phyloP scores from a whole-genome alignment of 2,797 vertebrate genomes.

The Margarornis squamiger region DNA sequence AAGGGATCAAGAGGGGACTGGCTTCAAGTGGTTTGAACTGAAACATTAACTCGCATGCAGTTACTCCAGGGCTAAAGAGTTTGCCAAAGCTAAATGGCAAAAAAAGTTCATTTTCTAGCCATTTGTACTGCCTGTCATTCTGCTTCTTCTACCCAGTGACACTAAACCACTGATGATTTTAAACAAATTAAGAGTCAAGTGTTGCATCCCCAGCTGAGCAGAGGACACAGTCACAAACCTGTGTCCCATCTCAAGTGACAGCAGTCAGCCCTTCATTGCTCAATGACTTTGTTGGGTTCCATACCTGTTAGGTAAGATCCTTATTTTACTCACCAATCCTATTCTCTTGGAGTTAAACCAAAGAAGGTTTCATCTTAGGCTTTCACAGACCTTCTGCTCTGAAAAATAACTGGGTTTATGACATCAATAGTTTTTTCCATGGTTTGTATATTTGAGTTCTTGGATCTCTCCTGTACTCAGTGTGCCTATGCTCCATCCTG shows the following conservation, averaged over 20 bases:
- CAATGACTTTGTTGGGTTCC: neutral
- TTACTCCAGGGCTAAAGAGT: neutral
- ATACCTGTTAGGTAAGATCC: neutral
- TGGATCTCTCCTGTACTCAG: neutral
- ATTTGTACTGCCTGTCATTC: neutral
- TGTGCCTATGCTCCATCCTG: neutral
- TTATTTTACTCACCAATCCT: neutral
- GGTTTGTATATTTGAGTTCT: neutral
- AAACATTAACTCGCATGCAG: neutral
- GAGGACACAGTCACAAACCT: neutral
- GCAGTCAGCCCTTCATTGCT: neutral
- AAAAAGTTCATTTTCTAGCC: neutral
- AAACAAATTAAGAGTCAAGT: neutral
- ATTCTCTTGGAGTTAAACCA: neutral
- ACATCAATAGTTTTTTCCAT: neutral
- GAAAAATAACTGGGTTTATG: neutral
- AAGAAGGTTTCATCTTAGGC: neutral
- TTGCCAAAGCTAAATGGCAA: neutral
- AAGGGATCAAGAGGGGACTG: rapidly evolving
- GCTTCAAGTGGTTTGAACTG: neutral
- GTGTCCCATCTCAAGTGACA: neutral
- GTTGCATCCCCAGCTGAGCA: rapidly evolving
- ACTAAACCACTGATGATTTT: neutral
- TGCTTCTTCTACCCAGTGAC: neutral
- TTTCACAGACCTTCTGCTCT: neutral